Evolutionary conservation across 2,888 invertebrate species (phyloP).

Genomic region (Macropis europaea): DNA sequence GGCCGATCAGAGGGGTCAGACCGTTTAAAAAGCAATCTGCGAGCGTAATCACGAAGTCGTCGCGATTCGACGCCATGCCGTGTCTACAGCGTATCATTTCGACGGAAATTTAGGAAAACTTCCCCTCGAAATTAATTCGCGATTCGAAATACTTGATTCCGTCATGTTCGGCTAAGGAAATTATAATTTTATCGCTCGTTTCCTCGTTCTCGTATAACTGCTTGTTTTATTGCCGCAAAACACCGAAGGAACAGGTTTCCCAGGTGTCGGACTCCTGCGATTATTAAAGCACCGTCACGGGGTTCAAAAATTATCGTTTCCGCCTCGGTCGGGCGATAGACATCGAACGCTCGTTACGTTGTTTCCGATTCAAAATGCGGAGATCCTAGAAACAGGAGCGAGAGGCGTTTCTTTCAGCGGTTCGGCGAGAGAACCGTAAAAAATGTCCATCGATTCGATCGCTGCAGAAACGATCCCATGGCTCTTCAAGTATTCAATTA

Average conservation of each 20-base stretch:
- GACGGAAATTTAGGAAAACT: not conserved
- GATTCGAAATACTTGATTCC: conserved; percentile 6
- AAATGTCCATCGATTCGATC: no score
- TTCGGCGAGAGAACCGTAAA: no score
- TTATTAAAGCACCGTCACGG: conserved; percentile 9
- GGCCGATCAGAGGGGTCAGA: no score
- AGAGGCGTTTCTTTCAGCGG: no score
- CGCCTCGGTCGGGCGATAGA: conserved; percentile 31
- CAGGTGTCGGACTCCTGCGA: conserved; percentile 11
- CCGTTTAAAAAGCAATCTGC: not conserved
- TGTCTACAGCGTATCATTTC: not conserved
- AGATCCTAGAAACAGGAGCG: no score
- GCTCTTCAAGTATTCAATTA: no score
- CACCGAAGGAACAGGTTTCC: conserved; percentile 13
- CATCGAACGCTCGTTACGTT: no score
- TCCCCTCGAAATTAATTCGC: not conserved
- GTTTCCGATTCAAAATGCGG: no score
- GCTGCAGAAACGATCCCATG: no score
- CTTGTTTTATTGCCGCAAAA: conserved; percentile 1
- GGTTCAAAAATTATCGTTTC: conserved; percentile 25
- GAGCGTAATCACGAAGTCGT: not conserved
- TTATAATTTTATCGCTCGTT: not conserved
- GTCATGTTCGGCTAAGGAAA: not conserved
- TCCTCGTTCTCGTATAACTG: not conserved
- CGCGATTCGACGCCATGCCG: not conserved